phyloP scores from a whole-genome alignment of 2,113 vertebrate species.

The Toxotes chatareus region DNA sequence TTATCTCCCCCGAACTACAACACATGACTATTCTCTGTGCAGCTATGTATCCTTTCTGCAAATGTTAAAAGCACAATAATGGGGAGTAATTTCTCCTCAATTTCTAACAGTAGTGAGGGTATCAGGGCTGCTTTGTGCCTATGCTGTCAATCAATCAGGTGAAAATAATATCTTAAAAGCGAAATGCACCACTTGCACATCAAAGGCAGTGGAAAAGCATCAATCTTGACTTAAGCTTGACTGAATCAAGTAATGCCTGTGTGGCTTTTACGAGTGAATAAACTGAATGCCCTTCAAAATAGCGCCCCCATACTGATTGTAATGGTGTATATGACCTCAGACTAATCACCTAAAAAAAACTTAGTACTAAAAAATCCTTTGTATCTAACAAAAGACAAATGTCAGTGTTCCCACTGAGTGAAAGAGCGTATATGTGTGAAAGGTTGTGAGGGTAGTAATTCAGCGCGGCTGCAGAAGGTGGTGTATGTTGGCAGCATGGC shows the following conservation, averaged over 20 bases:
- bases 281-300: constrained; percentile 65
- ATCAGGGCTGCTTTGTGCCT: constrained; percentile 43
- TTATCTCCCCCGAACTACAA: constrained; percentile 57
- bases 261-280: constrained; percentile 67
- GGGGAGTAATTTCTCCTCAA: constrained; percentile 45
- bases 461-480: constrained; percentile 69
- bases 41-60: constrained; percentile 58
- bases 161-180: constrained; percentile 65
- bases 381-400: constrained; percentile 77
- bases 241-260: constrained; percentile 55
- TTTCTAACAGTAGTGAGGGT: constrained; percentile 35
- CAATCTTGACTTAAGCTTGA: constrained; percentile 59
- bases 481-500: constrained; percentile 70
- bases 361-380: constrained; percentile 71
- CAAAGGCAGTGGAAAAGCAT: constrained; percentile 39
- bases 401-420: constrained; percentile 78
- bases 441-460: constrained; percentile 79
- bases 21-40: constrained; percentile 56
- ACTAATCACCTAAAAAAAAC: constrained; percentile 65
- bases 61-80: constrained; percentile 72
- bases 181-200: constrained; percentile 59
- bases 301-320: constrained; percentile 58
- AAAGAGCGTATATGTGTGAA: constrained; percentile 79
- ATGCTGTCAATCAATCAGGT: constrained; percentile 57
- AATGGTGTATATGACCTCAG: constrained; percentile 61